phyloP scores from a whole-genome alignment of 2,888 invertebrate species.

The Nebria salina region DNA sequence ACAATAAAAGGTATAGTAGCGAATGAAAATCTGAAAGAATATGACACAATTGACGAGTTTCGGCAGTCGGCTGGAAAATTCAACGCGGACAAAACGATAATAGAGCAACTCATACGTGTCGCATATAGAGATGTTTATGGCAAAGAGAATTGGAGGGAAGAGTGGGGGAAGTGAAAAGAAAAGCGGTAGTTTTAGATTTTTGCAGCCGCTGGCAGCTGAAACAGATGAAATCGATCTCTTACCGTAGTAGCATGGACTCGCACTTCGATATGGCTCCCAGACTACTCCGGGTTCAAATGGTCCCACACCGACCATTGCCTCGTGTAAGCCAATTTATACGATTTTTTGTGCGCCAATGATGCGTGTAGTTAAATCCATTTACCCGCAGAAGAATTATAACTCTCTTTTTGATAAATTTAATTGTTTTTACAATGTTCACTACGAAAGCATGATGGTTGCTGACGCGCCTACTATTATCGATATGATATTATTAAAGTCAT shows the following conservation, averaged over 20 bases:
- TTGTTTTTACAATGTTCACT: no score
- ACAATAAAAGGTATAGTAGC: neutral
- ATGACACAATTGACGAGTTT: neutral
- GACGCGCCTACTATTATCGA: no score
- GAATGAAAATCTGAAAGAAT: neutral
- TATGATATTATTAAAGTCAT: no score
- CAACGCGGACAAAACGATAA: slow-evolving; percentile 38
- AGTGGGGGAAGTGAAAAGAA: neutral
- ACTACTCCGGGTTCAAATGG: neutral
- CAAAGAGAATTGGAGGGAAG: neutral
- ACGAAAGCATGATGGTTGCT: no score
- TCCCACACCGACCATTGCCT: neutral
- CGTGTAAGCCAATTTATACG: neutral
- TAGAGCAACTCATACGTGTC: slow-evolving; percentile 35
- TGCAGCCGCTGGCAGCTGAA: neutral
- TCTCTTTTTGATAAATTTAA: no score
- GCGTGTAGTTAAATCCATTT: neutral
- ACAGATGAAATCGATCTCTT: slow-evolving; percentile 32
- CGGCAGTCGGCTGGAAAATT: slow-evolving; percentile 39
- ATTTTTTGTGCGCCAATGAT: neutral
- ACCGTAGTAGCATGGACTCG: neutral
- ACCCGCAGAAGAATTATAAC: no score
- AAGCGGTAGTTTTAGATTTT: neutral
- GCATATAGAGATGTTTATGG: slow-evolving; percentile 7
- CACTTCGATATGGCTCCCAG: neutral